Conservation (phyloP, 2,888 invertebrate genomes). For the Leptinotarsa juncta region DNA sequence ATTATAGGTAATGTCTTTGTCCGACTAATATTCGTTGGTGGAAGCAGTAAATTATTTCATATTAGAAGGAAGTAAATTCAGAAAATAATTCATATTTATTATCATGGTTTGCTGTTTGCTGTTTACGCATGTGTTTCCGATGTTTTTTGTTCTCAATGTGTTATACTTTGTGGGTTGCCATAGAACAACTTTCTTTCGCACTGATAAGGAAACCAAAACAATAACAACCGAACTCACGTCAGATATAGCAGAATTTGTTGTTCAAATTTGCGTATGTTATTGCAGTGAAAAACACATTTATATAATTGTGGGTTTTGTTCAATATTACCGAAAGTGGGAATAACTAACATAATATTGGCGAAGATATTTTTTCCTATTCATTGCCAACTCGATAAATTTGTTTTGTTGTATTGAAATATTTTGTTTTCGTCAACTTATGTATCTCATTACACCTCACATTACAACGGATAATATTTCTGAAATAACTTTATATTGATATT, state of each 20-base stretch:
- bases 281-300: not conserved
- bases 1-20: no score
- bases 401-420: no score
- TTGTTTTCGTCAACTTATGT: no score
- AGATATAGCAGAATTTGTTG: not conserved
- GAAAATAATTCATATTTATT: slow-evolving; percentile 1
- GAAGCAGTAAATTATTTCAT: not conserved
- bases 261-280: not conserved
- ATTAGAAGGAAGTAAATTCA: not conserved
- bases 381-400: no score
- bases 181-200: not conserved
- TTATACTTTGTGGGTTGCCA: not conserved
- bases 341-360: no score
- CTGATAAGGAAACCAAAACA: slow-evolving; percentile 17
- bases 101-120: slow-evolving; percentile 16
- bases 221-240: slow-evolving; percentile 5
- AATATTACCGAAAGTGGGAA: no score
- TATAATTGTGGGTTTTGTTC: no score
- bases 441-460: no score
- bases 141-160: slow-evolving; percentile 4
- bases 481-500: no score
- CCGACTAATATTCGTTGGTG: not conserved
- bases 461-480: no score
- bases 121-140: slow-evolving; percentile 1
- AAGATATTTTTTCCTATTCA: no score